Base-by-base conservation (phyloP, 2,113 vertebrate species). In the Oxyruncus cristatus region DNA sequence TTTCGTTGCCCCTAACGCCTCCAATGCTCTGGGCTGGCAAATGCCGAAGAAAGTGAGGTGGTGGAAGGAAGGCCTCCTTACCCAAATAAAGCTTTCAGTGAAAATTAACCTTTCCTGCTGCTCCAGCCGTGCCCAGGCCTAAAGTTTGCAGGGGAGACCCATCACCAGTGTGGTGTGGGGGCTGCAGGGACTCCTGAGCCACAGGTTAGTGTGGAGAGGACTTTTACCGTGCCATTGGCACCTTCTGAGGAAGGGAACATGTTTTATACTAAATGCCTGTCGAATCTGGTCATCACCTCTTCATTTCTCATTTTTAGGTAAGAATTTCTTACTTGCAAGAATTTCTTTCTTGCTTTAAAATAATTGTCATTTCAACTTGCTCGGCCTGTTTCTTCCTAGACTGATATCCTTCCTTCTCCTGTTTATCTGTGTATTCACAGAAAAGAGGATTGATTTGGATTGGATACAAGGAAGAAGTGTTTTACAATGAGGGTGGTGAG, bases 121-220 rank as follows among this genome's bases (percentile, higher is more conserved):
- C 30, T 65, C 32, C 8, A 35, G 82, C 33, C 30, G 3, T 30
- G 10, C 12, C 27, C 41, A 52, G 27, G 27, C 35, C 32, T 71
- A 8, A 68, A 30, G 8, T 72, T 26, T 65, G 22, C 26, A 55
- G 56, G 23, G 26, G 10, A 83, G 23, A 79, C 8, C 14, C 33
- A 5, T 56, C 12, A 49, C n/a, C 35, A 33, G 20, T 1, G 17
- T n/a, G 4, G 0, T 28, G 41, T 39, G n/a, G 15, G 32, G 12
- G 27, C 30, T 63, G 2, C 12, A n/a, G 62, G 33, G 26, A 8
- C 14, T 63, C 4, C 33, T 67, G 52, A 91, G 62, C 13, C 44
- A 23, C 0, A 0, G 7, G 8, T 8, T 82, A 62, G 41, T 14
- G 18, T 7, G 10, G 17, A 68, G 53, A 37, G 6, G 17, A 37